A percentile compares a stretch with the other conserved stretches of the same genome.
Evolutionary conservation across 1,140 invertebrate genomes (phyloP).

Genomic region (Chrysomallon squamiferum): DNA sequence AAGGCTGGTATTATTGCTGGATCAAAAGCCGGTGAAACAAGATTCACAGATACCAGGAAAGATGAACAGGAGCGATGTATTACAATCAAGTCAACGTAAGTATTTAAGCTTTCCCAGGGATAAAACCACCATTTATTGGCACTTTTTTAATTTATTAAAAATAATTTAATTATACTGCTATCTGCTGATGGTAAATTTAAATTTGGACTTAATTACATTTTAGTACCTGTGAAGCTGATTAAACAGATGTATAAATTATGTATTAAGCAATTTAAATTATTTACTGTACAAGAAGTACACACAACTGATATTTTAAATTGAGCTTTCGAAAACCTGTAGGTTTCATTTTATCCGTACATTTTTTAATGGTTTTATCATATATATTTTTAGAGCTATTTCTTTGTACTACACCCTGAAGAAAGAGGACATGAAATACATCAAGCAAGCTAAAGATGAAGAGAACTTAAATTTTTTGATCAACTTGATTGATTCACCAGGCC

Average conservation of each 20-base stretch:
- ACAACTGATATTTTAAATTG: no score
- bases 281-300: no score
- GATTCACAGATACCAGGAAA: conserved; percentile 99
- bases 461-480: conserved; percentile 98
- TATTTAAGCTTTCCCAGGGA: conserved; percentile 32
- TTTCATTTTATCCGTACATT: no score
- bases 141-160: not conserved
- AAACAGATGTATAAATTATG: no score
- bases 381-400: conserved; percentile 88
- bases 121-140: not conserved
- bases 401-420: conserved; percentile 96
- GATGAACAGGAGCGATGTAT: conserved; percentile 99
- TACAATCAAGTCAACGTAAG: conserved; percentile 99
- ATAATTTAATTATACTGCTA: not conserved
- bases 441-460: conserved; percentile 80
- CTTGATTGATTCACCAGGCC: conserved; percentile 97
- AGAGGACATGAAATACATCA: conserved; percentile 91
- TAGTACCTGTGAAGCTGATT: no score
- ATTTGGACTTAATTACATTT: no score
- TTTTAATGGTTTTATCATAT: no score
- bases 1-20: conserved; percentile 99
- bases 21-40: conserved; percentile 96
- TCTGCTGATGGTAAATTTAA: no score
- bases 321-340: no score
- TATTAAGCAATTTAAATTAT: no score